Conservation (phyloP, 2,797 vertebrate species). For the Eospalax fontanierii region DNA sequence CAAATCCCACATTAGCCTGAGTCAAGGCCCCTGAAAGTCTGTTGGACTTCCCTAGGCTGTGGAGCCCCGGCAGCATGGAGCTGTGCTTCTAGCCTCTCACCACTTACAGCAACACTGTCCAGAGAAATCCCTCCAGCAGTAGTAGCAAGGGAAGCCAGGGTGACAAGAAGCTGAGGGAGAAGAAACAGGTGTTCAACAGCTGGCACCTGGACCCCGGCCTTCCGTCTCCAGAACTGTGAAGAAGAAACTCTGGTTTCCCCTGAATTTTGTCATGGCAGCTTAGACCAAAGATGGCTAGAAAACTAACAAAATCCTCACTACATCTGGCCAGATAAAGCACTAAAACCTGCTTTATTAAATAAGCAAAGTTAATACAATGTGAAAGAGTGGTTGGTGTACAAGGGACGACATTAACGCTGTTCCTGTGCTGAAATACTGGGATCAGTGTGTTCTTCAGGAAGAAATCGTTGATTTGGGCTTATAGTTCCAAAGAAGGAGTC, state of each 20-base stretch:
- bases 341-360: neutral
- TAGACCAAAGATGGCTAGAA: neutral
- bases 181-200: neutral
- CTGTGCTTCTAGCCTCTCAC: no score
- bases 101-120: neutral
- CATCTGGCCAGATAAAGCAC: neutral
- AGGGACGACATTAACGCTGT: neutral
- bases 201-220: neutral
- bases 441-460: no score
- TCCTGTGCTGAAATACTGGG: no score
- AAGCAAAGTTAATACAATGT: conserved; percentile 2
- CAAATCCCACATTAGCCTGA: neutral
- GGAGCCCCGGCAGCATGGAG: no score
- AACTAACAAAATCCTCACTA: neutral
- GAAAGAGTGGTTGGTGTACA: neutral
- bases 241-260: neutral
- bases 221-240: neutral
- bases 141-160: no score
- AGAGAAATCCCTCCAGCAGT: neutral
- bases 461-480: no score
- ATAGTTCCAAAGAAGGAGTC: no score
- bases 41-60: no score
- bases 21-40: neutral
- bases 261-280: neutral
- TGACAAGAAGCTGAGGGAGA: fast-evolving